Evolutionary conservation across 2,113 vertebrate genomes (phyloP), one percentile per base, ranked within the genome.

Genomic region (Hydrolagus affinis): DNA sequence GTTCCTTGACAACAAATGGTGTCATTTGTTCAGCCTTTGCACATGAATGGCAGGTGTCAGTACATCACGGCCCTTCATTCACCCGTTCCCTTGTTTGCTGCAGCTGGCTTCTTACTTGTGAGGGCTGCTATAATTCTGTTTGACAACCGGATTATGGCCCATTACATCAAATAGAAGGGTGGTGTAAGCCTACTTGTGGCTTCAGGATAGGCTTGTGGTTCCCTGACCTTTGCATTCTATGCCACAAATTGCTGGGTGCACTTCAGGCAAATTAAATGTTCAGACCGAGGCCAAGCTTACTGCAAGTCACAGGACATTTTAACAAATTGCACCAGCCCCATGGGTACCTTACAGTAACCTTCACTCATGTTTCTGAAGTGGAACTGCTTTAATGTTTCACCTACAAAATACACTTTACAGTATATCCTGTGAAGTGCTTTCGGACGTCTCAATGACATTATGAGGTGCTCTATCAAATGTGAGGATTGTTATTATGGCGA

Each of bases 11-110:
- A 87, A 91, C 91, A 92, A 93, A 92, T 88, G 87, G 85, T 88
- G 88, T 91, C 89, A 92, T 93, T 93, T 92, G 87, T 90, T 91
- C 88, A 0, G 0, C 90, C 88, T 93, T 91, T 85, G 85, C 86
- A 83, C 88, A 2, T 86, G 91, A 91, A 89, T 92, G 89, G 89
- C 92, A 94, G 93, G 92, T 94, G 93, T 87, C 89, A 44, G 85
- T 86, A 85, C 10, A 70, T 87, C 60, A 0, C 73, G 57, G 89
- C 85, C 89, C 60, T 32, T 2, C 68, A 86, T 87, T 30, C 78
- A 85, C 88, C 91, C 90, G 92, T 91, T 91, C 87, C 89, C 30
- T 25, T 0, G 0, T 86, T 91, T 17, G 0, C 71, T 87, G 91
- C 91, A 93, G 92, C 91, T 93, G 90, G 87, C 87, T 89, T 85